Conservation (phyloP, 2,888 invertebrate species). For the Electrophaes corylata region DNA sequence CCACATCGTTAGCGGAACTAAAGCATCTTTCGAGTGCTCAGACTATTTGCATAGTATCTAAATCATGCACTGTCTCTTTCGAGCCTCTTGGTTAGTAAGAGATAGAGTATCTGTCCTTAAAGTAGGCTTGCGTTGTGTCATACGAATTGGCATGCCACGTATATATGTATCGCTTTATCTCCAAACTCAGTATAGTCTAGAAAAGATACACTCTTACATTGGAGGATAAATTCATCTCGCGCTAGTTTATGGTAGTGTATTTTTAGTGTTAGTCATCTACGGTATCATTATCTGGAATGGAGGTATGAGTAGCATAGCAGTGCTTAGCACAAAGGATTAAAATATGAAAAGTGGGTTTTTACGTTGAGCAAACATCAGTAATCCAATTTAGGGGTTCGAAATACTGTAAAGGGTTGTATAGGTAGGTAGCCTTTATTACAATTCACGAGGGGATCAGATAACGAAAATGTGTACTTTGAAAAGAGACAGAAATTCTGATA, state of each 20-base stretch:
- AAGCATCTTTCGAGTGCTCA: slow-evolving; percentile 53
- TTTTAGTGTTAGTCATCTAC: too few species aligned
- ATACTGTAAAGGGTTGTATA: slow-evolving; percentile 16
- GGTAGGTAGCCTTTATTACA: slow-evolving; percentile 8
- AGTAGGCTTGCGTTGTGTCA: slow-evolving; percentile 8
- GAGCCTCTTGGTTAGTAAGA: slow-evolving; percentile 13
- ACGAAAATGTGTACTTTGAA: slow-evolving; percentile 3
- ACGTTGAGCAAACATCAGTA: slow-evolving; percentile 20
- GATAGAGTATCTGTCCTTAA: slow-evolving; percentile 18
- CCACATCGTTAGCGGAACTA: slow-evolving; percentile 57
- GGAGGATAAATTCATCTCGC: too few species aligned
- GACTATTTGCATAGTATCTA: slow-evolving; percentile 54
- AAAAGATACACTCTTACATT: neutral
- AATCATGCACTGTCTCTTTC: slow-evolving; percentile 31
- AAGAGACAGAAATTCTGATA: slow-evolving; percentile 2
- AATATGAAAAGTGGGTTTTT: slow-evolving; percentile 7
- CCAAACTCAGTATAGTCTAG: neutral
- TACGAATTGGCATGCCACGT: neutral
- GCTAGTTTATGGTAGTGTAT: too few species aligned
- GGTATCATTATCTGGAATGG: slow-evolving; percentile 28
- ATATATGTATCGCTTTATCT: neutral
- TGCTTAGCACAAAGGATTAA: slow-evolving; percentile 15
- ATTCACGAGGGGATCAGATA: slow-evolving; percentile 7
- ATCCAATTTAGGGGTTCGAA: slow-evolving; percentile 12
- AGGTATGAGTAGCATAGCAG: too few species aligned